A percentile compares a stretch with the other conserved stretches of the same genome.
Evolutionary conservation across 2,888 invertebrate species (phyloP).

Genomic region (Lordiphosa fenestrarum): DNA sequence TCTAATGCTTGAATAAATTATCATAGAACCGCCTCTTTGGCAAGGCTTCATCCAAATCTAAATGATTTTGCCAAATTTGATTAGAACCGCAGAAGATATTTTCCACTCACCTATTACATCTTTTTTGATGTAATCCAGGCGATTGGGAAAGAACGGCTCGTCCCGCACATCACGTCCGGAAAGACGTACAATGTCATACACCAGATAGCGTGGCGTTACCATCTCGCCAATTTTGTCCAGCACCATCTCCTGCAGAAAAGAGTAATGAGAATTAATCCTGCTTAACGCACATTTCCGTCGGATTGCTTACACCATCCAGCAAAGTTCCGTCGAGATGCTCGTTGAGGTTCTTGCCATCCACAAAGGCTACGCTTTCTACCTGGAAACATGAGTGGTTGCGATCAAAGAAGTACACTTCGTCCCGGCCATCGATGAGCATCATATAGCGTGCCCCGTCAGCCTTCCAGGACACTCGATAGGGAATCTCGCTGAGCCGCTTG

Average conservation of each 20-base stretch:
- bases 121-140: constrained; percentile 88
- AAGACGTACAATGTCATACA: constrained; percentile 95
- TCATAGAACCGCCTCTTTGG: too few relatives aligned
- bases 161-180: constrained; percentile 88
- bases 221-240: constrained; percentile 90
- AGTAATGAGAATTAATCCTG: constrained; percentile 21
- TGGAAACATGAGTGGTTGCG: constrained; percentile 96
- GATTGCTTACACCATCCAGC: constrained; percentile 91
- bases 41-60: too few relatives aligned
- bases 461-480: constrained; percentile 99
- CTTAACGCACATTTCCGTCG: background rate
- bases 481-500: constrained; percentile 86
- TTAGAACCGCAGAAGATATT: too few relatives aligned
- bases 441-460: constrained; percentile 98
- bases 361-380: constrained; percentile 90
- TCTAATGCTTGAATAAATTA: too few relatives aligned
- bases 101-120: constrained; percentile 84
- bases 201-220: constrained; percentile 92
- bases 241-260: constrained; percentile 92
- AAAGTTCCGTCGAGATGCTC: constrained; percentile 90
- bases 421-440: constrained; percentile 94
- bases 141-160: constrained; percentile 87
- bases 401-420: constrained; percentile 96
- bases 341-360: constrained; percentile 86
- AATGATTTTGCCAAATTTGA: too few relatives aligned